Percentiles rank a stretch among this genome's conserved stretches.
phyloP scores from a whole-genome alignment of 2,888 invertebrate genomes.

The Nomada fucata region DNA sequence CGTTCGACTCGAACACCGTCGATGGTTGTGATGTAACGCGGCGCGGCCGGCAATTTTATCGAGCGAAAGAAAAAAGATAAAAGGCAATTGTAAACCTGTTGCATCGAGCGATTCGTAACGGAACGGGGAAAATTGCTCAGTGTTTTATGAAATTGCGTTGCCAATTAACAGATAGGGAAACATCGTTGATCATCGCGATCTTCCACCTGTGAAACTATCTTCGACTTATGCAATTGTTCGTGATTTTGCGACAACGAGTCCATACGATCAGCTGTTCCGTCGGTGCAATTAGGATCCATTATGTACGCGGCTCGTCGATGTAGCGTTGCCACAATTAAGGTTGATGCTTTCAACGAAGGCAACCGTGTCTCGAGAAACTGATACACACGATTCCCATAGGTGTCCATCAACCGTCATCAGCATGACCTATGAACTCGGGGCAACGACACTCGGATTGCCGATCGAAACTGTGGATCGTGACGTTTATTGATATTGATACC shows the following conservation, averaged over 20 bases:
- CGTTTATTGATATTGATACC: constrained; percentile 24
- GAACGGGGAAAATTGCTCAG: constrained; percentile 30
- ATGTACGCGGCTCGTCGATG: constrained; percentile 17
- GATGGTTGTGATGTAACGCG: constrained; percentile 1
- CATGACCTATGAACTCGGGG: constrained; percentile 33
- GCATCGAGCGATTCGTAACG: constrained; percentile 25
- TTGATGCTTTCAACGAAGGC: constrained; percentile 41
- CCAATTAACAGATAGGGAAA: constrained; percentile 68
- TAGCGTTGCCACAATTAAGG: constrained; percentile 41
- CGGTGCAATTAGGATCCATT: constrained; percentile 19
- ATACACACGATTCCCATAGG: constrained; percentile 33
- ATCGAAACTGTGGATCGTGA: constrained; percentile 1
- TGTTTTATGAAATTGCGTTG: constrained; percentile 59
- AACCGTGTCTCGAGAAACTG: constrained; percentile 37
- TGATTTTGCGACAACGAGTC: background rate
- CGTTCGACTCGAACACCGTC: background rate
- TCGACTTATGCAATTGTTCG: background rate
- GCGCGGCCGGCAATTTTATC: constrained; percentile 25
- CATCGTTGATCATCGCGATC: constrained; percentile 58
- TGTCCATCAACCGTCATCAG: constrained; percentile 51
- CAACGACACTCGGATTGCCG: background rate
- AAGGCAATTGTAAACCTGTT: constrained; percentile 15
- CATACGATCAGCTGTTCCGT: constrained; percentile 17
- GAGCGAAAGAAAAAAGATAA: background rate
- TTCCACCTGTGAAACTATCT: background rate